These are phyloP conservation scores for Marcusenius ussheri DNA, from an alignment of 2,113 vertebrate species.

Conservation along the genomic window DNA sequence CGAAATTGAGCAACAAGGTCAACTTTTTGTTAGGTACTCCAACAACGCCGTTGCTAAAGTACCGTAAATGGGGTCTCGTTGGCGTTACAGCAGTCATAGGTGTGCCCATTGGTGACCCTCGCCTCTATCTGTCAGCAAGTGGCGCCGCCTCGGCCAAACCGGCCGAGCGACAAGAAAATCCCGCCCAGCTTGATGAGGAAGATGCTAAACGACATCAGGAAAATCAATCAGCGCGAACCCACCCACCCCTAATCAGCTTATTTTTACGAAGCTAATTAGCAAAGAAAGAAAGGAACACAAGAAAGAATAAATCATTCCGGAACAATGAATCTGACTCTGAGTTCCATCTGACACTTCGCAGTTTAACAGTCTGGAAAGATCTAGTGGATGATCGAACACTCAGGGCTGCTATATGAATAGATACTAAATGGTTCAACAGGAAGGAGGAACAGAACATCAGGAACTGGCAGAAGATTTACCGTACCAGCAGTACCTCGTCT, in stretches of 20 bases:
- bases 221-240: neutral
- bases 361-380: neutral
- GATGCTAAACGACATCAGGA: neutral
- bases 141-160: neutral
- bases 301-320: neutral
- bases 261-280: slow-evolving; percentile 1
- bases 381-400: neutral
- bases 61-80: neutral
- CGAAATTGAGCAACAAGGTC: slow-evolving; percentile 3
- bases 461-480: neutral
- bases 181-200: neutral
- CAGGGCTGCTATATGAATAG: neutral
- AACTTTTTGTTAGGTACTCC: slow-evolving; percentile 23
- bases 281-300: neutral
- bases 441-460: neutral
- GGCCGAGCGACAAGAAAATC: neutral
- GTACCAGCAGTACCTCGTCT: neutral
- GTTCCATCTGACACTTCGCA: neutral
- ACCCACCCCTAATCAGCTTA: neutral
- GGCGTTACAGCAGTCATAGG: neutral
- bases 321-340: neutral
- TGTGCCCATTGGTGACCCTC: neutral
- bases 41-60: neutral
- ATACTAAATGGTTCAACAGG: neutral
- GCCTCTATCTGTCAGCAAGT: neutral